Percentiles rank a stretch among this genome's conserved stretches.
These are phyloP conservation scores for Glaucidium brasilianum DNA, from an alignment of 2,113 vertebrate genomes.

Conservation along the genomic window DNA sequence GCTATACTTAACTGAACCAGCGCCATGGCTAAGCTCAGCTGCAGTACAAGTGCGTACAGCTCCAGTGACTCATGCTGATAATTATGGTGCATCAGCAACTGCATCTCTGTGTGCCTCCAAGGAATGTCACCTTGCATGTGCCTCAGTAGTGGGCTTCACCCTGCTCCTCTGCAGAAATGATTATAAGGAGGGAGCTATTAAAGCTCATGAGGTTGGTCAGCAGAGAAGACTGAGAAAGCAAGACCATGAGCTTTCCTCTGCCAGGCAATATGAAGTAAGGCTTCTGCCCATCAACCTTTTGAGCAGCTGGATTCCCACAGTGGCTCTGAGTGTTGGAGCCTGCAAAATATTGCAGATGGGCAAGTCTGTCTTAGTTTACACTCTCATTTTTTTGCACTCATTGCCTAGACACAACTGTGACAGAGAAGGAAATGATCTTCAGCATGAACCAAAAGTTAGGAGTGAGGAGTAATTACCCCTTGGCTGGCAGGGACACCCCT, in stretches of 20 bases:
- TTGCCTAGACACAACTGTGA: constrained; percentile 4
- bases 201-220: background rate
- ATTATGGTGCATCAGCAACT: background rate
- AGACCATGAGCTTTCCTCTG: background rate
- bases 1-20: background rate
- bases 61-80: background rate
- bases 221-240: background rate
- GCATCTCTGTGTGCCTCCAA: background rate
- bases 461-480: background rate
- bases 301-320: background rate
- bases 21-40: background rate
- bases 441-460: background rate
- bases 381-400: background rate
- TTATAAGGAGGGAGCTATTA: background rate
- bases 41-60: background rate
- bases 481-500: background rate
- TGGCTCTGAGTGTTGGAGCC: background rate
- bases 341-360: background rate
- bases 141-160: background rate
- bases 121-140: background rate
- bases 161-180: background rate
- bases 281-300: background rate
- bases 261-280: background rate
- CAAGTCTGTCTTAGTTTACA: background rate
- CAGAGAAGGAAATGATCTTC: background rate